Evolutionary conservation across 35 echinoderm and acorn worm species (phyloP).

Genomic region (Lytechinus variegatus): DNA sequence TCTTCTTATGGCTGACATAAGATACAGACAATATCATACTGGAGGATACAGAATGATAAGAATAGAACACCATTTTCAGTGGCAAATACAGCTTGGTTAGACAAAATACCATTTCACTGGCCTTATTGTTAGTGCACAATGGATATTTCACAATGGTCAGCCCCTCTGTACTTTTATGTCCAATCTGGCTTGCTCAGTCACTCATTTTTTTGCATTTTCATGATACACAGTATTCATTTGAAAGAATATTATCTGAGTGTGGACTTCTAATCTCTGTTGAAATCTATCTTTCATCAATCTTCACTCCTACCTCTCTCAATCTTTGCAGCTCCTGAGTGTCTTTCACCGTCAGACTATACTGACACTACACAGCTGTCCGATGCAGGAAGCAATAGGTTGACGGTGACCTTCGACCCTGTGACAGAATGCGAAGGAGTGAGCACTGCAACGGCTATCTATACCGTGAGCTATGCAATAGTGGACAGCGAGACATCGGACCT

Average conservation of each 20-base stretch:
- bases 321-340: constrained; percentile 64
- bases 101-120: too few species aligned
- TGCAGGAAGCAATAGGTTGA: constrained; percentile 31
- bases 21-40: too few species aligned
- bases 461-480: constrained; percentile 59
- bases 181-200: not conserved
- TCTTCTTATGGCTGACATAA: too few species aligned
- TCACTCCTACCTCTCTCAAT: too few species aligned
- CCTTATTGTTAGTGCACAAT: too few species aligned
- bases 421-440: constrained; percentile 66
- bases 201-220: not conserved
- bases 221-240: not conserved
- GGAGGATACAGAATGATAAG: too few species aligned
- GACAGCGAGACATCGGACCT: constrained; percentile 36
- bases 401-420: constrained; percentile 60
- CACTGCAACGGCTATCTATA: constrained; percentile 64
- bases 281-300: not conserved
- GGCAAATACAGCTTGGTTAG: too few species aligned
- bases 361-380: not conserved
- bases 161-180: too few species aligned
- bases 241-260: not conserved
- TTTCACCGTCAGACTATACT: constrained; percentile 54
- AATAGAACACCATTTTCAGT: too few species aligned
- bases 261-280: not conserved
- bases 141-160: too few species aligned